Base-by-base conservation (phyloP, 1,140 invertebrate genomes). In the Aleiodes sp. region DNA sequence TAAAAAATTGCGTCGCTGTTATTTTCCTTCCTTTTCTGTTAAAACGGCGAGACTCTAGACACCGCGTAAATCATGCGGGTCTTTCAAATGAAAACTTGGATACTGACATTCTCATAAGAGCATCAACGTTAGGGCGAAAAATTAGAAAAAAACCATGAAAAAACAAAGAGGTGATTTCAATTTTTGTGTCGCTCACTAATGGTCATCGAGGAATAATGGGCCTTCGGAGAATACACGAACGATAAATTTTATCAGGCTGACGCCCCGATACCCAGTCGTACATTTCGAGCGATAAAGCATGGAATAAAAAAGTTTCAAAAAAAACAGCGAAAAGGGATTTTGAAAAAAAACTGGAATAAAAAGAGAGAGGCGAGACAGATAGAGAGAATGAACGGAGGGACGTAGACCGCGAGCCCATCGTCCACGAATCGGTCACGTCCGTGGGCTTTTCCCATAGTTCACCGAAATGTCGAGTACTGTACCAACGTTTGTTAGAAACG, bases 361-460 rank as follows among this genome's bases (percentile, higher is more conserved):
- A 19, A n/a, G 43, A 29, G 31, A 43, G n/a, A 10, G 19, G 21
- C 28, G 35, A 61, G 37, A 33, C 19, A 41, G 65, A 39, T 12
- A 56, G 66, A 52, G 41, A 28, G 60, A 70, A 70, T 56, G 68
- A 68, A 62, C 26, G 26, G 39, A 66, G 37, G 56, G 21, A 57
- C 28, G 26, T n/a, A 60, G 69, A 61, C 39, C 33, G 24, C 43
- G 39, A 70, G 62, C 46, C 56, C 62, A 68, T 57, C 57, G 64
- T 71, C 66, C 62, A 31, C 63, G 70, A 46, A 68, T 73, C 68
- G 63, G 65, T 73, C 69, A 76, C 70, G 70, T 76, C 74, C 70
- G 69, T 71, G 70, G 62, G 64, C 68, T 73, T 76, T 59, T 65
- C 71, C 74, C 70, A 73, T 67, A 70, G 59, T 72, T 77, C 66